These are phyloP conservation scores for Sciurus niger DNA, from an alignment of 2,113 vertebrate genomes.

Conservation along the genomic window DNA sequence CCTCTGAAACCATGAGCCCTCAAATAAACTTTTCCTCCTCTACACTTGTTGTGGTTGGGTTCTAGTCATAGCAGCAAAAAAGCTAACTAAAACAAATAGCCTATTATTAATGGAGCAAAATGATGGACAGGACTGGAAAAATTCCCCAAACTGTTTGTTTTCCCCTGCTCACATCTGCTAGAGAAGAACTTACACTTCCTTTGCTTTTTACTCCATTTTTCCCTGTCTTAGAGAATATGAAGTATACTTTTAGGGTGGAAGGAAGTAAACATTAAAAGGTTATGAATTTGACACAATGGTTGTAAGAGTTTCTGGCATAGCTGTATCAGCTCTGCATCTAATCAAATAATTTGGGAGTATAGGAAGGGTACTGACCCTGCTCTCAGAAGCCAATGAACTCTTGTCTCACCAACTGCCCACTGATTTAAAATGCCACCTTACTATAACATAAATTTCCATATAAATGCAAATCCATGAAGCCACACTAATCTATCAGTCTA, in stretches of 20 bases:
- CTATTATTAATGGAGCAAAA: not conserved
- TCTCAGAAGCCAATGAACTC: not conserved
- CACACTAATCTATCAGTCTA: not conserved
- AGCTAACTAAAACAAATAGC: not conserved
- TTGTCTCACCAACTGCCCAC: not conserved
- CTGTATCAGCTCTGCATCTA: not conserved
- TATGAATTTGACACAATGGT: not conserved
- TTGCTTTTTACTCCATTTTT: not conserved
- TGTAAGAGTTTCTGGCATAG: not conserved
- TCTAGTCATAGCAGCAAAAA: too few relatives aligned
- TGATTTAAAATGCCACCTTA: slow-evolving; percentile 9
- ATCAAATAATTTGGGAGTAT: not conserved
- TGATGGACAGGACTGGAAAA: not conserved
- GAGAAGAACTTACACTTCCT: not conserved
- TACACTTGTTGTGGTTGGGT: too few relatives aligned
- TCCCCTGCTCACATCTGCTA: not conserved
- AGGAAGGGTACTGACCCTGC: not conserved
- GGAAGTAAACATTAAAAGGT: not conserved
- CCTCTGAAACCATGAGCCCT: too few relatives aligned
- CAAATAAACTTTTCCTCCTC: too few relatives aligned
- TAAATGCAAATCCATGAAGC: not conserved
- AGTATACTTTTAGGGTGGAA: slow-evolving; percentile 40
- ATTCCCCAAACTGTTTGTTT: not conserved
- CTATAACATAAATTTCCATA: not conserved
- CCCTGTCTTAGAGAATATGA: not conserved